Conservation (phyloP, 1,140 invertebrate species). For the Papilio polyxenes region DNA sequence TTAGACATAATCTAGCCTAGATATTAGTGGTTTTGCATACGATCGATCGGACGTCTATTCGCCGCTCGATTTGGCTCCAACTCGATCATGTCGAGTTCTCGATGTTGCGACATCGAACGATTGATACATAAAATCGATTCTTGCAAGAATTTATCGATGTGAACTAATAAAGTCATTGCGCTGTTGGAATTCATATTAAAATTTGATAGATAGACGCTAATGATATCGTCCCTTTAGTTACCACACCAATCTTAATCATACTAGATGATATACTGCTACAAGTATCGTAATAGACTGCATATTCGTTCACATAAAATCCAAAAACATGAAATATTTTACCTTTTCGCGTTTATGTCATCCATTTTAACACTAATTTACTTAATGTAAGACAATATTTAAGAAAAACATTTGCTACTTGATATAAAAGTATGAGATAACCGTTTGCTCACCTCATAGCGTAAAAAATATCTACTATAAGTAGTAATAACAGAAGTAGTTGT, state of each 20-base stretch:
- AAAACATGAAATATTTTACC: too few relatives aligned
- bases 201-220: neutral
- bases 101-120: slow-evolving; percentile 22
- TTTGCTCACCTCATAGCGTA: too few relatives aligned
- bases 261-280: neutral
- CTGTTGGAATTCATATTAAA: neutral
- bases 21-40: slow-evolving; percentile 57
- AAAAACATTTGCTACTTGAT: too few relatives aligned
- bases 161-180: slow-evolving; percentile 17
- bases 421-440: too few relatives aligned
- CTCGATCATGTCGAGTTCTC: slow-evolving; percentile 10
- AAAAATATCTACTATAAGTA: too few relatives aligned
- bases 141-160: slow-evolving; percentile 8
- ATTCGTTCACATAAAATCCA: neutral
- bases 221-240: neutral
- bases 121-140: slow-evolving; percentile 25
- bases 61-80: slow-evolving; percentile 9
- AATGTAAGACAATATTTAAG: too few relatives aligned
- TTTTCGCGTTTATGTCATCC: too few relatives aligned
- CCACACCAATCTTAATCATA: slow-evolving; percentile 2
- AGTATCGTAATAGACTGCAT: neutral
- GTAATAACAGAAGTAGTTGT: too few relatives aligned
- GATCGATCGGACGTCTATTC: slow-evolving; percentile 40
- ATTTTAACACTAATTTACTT: too few relatives aligned
- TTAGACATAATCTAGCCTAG: slow-evolving; percentile 51